These are phyloP conservation scores for Coenonympha arcania DNA, from an alignment of 2,888 invertebrate genomes.

Conservation along the genomic window DNA sequence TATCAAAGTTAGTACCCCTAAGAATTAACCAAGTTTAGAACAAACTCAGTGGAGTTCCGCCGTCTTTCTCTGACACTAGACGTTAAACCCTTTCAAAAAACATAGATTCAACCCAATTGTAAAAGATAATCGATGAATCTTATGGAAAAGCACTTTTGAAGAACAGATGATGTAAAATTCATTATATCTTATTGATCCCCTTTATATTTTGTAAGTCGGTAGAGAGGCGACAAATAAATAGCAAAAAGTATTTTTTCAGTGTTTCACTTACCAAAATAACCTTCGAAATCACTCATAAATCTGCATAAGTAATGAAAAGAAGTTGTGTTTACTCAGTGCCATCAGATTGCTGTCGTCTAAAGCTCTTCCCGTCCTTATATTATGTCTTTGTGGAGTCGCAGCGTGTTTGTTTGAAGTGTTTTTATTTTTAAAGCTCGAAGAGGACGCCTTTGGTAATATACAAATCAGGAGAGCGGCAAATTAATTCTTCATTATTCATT, in stretches of 20 bases:
- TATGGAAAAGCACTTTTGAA: too few relatives aligned
- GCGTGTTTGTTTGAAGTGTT: conserved; percentile 4
- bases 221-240: neutral
- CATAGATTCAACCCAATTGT: too few relatives aligned
- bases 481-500: neutral
- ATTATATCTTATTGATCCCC: too few relatives aligned
- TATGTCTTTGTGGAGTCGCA: neutral
- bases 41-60: too few relatives aligned
- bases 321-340: neutral
- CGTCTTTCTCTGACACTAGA: too few relatives aligned
- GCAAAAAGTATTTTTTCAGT: conserved; percentile 1
- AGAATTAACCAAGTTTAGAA: too few relatives aligned
- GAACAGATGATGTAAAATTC: too few relatives aligned
- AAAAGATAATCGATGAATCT: too few relatives aligned
- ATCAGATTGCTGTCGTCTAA: conserved; percentile 4
- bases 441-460: neutral
- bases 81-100: too few relatives aligned
- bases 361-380: neutral
- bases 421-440: neutral
- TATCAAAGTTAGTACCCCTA: too few relatives aligned
- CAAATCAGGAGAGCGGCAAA: neutral
- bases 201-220: too few relatives aligned
- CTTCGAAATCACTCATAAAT: conserved; percentile 5
- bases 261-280: neutral
- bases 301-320: conserved; percentile 7